These are phyloP conservation scores for Bucorvus abyssinicus DNA, from an alignment of 2,797 vertebrate species.

Conservation along the genomic window DNA sequence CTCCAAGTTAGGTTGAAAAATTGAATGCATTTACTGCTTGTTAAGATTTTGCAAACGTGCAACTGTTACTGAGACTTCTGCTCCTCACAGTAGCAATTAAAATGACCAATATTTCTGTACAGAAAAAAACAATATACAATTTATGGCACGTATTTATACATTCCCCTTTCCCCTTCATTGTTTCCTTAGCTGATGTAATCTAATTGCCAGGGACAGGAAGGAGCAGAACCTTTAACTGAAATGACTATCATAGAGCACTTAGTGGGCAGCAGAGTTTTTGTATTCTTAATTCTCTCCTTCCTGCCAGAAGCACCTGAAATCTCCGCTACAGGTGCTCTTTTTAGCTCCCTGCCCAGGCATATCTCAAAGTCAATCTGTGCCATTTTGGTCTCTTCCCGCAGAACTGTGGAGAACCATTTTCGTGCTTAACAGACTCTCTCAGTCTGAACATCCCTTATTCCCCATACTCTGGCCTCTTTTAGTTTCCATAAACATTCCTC, in stretches of 20 bases:
- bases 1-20: background rate
- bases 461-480: background rate
- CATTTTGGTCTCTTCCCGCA: background rate
- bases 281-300: background rate
- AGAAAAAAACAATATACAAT: background rate
- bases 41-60: background rate
- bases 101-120: background rate
- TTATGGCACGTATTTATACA: background rate
- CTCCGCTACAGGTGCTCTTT: background rate
- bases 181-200: background rate
- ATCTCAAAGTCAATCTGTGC: background rate
- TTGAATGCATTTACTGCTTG: background rate
- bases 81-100: background rate
- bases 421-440: background rate
- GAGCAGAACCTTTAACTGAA: background rate
- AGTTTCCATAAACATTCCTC: conserved; percentile 21
- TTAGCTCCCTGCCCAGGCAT: background rate
- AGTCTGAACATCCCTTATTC: background rate
- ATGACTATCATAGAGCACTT: background rate
- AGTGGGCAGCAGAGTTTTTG: background rate
- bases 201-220: background rate
- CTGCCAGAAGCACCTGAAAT: background rate
- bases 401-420: background rate
- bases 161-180: background rate
- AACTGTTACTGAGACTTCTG: background rate